Conservation (phyloP, 2,797 vertebrate species). For the Muscicapa comitata region DNA sequence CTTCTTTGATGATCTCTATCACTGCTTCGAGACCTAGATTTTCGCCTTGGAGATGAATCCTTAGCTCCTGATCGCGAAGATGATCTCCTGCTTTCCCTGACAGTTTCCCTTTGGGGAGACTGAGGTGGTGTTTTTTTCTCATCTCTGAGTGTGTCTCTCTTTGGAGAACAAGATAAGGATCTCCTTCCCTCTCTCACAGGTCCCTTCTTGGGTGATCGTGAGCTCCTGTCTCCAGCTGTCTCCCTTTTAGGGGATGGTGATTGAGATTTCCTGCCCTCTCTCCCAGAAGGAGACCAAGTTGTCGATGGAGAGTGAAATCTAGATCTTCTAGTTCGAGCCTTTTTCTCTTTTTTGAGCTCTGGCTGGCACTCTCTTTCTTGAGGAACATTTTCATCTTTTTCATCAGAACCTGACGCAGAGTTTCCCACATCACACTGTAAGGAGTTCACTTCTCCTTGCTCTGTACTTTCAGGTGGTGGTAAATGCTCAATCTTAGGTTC, state of each 20-base stretch:
- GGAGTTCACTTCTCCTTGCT: constrained; percentile 40
- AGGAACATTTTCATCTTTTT: constrained; percentile 51
- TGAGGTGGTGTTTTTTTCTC: constrained; percentile 75
- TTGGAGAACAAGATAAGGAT: constrained; percentile 81
- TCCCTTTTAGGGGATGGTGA: constrained; percentile 78
- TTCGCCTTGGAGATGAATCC: constrained; percentile 74
- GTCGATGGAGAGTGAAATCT: constrained; percentile 93
- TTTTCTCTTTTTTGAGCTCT: constrained; percentile 76
- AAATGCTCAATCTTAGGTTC: constrained; percentile 69
- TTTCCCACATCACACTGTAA: constrained; percentile 31
- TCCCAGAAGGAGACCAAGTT: constrained; percentile 89
- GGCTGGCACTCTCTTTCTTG: constrained; percentile 42
- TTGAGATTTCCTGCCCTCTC: constrained; percentile 78
- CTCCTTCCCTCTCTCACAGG: constrained; percentile 27
- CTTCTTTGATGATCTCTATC: constrained; percentile 79
- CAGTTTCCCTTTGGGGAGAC: constrained; percentile 82
- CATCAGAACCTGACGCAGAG: constrained; percentile 14
- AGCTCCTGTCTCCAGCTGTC: constrained; percentile 36
- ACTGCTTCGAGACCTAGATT: constrained; percentile 81
- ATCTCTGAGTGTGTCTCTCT: constrained; percentile 76
- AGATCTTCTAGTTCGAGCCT: constrained; percentile 83
- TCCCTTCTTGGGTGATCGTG: constrained; percentile 69
- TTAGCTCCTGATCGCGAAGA: constrained; percentile 64
- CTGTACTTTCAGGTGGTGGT: constrained; percentile 9
- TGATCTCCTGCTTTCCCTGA: constrained; percentile 72